Base-by-base conservation (phyloP, 2,797 vertebrate species). In the Bovichtus diacanthus region DNA sequence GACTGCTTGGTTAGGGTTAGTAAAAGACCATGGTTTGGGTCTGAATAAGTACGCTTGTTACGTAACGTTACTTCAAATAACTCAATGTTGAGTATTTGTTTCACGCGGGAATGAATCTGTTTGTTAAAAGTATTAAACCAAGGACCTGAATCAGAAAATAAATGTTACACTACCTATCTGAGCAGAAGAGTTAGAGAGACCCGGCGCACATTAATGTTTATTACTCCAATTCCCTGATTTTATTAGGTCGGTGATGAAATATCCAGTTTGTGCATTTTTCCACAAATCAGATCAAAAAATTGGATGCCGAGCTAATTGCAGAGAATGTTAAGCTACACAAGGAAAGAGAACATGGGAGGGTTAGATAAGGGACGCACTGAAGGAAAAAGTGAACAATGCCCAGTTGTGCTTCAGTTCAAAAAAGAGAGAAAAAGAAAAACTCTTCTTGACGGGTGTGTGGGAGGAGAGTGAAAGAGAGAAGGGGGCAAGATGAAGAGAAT, bases 401-500 rank as follows among this genome's bases (percentile, higher is more conserved):
- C 15, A 53, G 6, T 53, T 51, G 6, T 41, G n/a, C 9, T 41
- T 41, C 2, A 25, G 16, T 69, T 47, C 21, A 43, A 69, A 64
- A 41, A 54, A 11, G 55, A 23, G 16, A 39, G 58, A 61, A n/a
- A 36, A 43, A 74, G 10, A 71, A 51, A 63, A 73, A 61, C 44
- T 77, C 21, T 6, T 75, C 51, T 50, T 83, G 81, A 87, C 5
- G 29, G 76, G 64, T 55, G 50, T 1, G 21, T 74, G 70, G 65
- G 72, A 68, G 63, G 49, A 65, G 41, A 66, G 58, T 34, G 54
- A 72, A 46, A 47, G 55, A 76, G 64, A 25, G 76, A 55, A 36
- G 50, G 47, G 7, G 73, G 41, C 6, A 31, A 68, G 79, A 80
- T 71, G 70, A 80, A 76, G 79, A 83, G 70, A 44, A 53, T 12